Percentiles rank a stretch among this genome's conserved stretches.
Conservation (phyloP, 2,888 invertebrate genomes). For the Patella caerulea region DNA sequence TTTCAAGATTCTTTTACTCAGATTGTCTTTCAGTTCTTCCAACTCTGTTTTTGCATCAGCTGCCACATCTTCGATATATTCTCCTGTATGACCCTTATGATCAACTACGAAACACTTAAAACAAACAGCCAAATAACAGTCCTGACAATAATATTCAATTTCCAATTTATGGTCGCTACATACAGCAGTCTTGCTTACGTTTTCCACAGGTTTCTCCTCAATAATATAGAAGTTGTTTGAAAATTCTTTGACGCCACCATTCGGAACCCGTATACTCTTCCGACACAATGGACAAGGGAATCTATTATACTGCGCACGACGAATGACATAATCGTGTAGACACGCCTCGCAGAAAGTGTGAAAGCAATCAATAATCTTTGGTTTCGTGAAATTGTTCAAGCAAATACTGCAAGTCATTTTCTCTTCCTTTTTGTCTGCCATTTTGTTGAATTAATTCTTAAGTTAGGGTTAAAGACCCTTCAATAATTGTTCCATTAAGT, state of each 20-base stretch:
- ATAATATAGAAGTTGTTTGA: not conserved
- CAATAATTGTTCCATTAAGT: too few relatives aligned
- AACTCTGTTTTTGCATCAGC: not conserved
- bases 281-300: constrained; percentile 7
- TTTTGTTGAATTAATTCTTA: too few relatives aligned
- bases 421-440: too few relatives aligned
- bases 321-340: not conserved
- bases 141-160: not conserved
- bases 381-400: not conserved
- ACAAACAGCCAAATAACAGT: not conserved
- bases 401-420: not conserved
- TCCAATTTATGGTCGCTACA: not conserved
- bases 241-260: not conserved
- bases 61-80: not conserved
- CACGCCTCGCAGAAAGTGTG: not conserved
- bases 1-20: not conserved
- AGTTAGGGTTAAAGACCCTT: too few relatives aligned
- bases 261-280: not conserved
- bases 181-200: not conserved
- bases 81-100: not conserved
- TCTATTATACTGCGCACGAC: not conserved
- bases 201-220: not conserved
- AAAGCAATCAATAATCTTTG: not conserved
- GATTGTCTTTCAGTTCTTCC: not conserved
- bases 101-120: not conserved